These are phyloP conservation scores for Nemoura dubitans DNA, from an alignment of 2,888 invertebrate species.

Conservation along the genomic window DNA sequence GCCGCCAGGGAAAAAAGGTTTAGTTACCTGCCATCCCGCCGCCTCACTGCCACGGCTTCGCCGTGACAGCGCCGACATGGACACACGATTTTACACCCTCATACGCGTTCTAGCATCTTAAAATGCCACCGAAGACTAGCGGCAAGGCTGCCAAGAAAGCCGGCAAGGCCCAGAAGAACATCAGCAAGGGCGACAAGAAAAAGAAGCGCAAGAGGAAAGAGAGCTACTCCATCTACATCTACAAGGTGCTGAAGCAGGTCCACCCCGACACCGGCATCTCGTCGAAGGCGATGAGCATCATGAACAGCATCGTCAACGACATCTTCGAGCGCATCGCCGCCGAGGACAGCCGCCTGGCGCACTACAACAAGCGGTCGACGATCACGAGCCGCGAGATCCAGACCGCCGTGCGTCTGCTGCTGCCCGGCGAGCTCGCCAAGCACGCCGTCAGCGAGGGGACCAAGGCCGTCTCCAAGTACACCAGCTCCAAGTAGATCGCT, in stretches of 20 bases:
- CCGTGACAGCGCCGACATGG: no score
- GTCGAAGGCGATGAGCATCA: constrained; percentile 32
- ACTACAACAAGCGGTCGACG: constrained; percentile 57
- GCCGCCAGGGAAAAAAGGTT: no score
- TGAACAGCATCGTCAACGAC: constrained; percentile 70
- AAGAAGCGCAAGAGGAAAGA: constrained; percentile 60
- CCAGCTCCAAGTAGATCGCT: constrained; percentile 50
- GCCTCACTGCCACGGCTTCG: no score
- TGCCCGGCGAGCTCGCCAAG: constrained; percentile 77
- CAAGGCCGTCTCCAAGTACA: constrained; percentile 60
- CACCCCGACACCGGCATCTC: constrained; percentile 74
- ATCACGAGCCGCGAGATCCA: constrained; percentile 75
- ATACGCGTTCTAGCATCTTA: no score
- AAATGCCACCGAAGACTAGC: constrained; percentile 41
- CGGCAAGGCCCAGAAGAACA: constrained; percentile 60
- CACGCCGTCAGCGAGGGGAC: constrained; percentile 73
- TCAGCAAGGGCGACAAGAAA: constrained; percentile 59
- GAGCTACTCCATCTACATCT: constrained; percentile 63
- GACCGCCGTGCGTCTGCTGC: constrained; percentile 71
- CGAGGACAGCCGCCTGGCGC: constrained; percentile 71
- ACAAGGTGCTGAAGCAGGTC: constrained; percentile 70
- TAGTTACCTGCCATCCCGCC: no score
- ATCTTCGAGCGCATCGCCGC: constrained; percentile 76
- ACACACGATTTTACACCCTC: no score
- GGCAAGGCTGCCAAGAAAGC: constrained; percentile 42